Base-by-base conservation (phyloP, 2,113 vertebrate species). In the Macrotis lagotis region DNA sequence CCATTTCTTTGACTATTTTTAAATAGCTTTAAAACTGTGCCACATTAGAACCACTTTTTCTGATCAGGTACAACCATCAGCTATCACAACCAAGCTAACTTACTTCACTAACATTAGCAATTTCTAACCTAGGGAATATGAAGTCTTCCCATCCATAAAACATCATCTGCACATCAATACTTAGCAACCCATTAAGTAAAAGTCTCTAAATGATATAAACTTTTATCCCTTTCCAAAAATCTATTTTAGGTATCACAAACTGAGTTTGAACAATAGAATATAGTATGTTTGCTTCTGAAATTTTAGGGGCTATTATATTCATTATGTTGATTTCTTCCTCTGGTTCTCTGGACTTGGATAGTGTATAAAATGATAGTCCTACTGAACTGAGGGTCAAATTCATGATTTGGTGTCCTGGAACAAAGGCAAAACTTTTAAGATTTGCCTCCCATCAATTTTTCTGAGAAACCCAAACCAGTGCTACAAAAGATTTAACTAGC, bases 1-100 rank as follows among this genome's bases (percentile, higher is more conserved):
- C 91, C 92, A 90, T 49, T 95, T 92, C 92, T 51, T 66, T 91
- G 91, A 92, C 10, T 96, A n/a, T n/a, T 95, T 94, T 93, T 89
- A 94, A 95, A 95, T 25, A 93, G 24, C 44, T 91, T 6, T 89
- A 50, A 91, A 4, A 92, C 49, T 90, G 95, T 92, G 26, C 59
- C 83, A 88, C 4, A 50, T 88, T 50, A 88, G 25, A 48, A 83
- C 91, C 37, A n/a, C 9, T 53, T 8, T 26, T 51, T 26, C 50
- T 90, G n/a, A 24, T 90, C n/a, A 89, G 44, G 31, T 55, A 88
- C 66, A 51, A 24, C n/a, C 90, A 48, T 48, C 53, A 88, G 91
- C 52, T 22, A 50, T 52, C 92, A 91, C 91, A 48, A 26, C 48
- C 8, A 52, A 26, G 51, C 19, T 92, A 66, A 94, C 51, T 24